phyloP scores from a whole-genome alignment of 2,797 vertebrate species.

The Rallus crepitans region DNA sequence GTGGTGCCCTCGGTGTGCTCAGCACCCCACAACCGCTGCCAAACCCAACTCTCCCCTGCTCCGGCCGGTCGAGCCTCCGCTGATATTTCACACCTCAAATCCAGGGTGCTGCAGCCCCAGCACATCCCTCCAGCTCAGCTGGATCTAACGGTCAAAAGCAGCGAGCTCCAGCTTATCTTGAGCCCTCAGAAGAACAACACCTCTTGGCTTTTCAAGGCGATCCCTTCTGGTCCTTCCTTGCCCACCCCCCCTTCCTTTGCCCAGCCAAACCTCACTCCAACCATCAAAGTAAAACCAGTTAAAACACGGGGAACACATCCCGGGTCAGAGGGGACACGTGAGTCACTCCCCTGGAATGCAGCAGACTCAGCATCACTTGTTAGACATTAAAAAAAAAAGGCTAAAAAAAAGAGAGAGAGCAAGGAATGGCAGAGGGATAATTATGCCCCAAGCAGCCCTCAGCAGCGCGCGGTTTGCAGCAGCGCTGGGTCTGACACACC shows the following conservation, averaged over 20 bases:
- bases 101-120: neutral
- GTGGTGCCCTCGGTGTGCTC: fast-evolving
- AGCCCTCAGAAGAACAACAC: neutral
- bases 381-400: neutral
- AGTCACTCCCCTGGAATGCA: constrained; percentile 28
- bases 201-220: neutral
- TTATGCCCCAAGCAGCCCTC: neutral
- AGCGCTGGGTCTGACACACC: neutral
- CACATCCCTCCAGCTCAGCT: neutral
- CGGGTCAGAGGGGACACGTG: neutral
- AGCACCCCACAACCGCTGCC: fast-evolving
- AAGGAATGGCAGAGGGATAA: neutral
- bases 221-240: neutral
- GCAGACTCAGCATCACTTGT: neutral
- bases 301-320: neutral
- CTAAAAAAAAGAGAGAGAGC: neutral
- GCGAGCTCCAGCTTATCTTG: neutral
- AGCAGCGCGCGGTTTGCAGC: neutral
- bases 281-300: neutral
- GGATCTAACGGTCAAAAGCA: neutral
- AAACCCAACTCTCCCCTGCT: fast-evolving
- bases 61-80: neutral
- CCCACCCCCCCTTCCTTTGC: no score
- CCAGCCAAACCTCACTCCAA: neutral
- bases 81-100: neutral